Conservation (phyloP, 2,888 invertebrate genomes). For the Penaeus monodon region DNA sequence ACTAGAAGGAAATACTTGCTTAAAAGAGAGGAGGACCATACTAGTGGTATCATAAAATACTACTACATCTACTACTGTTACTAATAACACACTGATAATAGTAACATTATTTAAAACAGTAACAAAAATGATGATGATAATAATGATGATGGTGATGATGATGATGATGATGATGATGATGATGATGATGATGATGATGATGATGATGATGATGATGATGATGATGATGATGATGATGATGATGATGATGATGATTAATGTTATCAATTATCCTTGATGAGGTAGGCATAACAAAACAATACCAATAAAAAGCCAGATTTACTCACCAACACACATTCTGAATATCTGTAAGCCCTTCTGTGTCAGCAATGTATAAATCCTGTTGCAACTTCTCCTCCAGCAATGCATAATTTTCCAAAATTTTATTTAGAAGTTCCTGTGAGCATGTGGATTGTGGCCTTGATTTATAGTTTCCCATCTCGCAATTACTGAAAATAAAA, state of each 20-base stretch:
- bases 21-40: neutral
- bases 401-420: slow-evolving; percentile 70
- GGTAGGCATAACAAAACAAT: neutral
- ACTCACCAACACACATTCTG: slow-evolving; percentile 53
- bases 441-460: slow-evolving; percentile 69
- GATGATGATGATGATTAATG: neutral
- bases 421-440: slow-evolving; percentile 72
- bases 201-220: no score
- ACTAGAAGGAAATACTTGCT: slow-evolving; percentile 22
- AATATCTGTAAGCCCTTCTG: slow-evolving; percentile 35
- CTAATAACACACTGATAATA: neutral
- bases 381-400: slow-evolving; percentile 52
- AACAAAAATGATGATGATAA: no score
- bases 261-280: neutral
- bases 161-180: no score
- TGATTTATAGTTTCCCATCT: slow-evolving; percentile 70
- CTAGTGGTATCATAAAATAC: neutral
- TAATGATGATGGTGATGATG: no score
- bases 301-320: neutral
- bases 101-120: neutral
- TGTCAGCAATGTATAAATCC: slow-evolving; percentile 38
- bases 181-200: no score
- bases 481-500: neutral
- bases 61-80: neutral
- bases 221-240: no score